Percentiles rank a stretch among this genome's conserved stretches.
phyloP scores from a whole-genome alignment of 2,113 vertebrate species.

The Odocoileus hemionus region DNA sequence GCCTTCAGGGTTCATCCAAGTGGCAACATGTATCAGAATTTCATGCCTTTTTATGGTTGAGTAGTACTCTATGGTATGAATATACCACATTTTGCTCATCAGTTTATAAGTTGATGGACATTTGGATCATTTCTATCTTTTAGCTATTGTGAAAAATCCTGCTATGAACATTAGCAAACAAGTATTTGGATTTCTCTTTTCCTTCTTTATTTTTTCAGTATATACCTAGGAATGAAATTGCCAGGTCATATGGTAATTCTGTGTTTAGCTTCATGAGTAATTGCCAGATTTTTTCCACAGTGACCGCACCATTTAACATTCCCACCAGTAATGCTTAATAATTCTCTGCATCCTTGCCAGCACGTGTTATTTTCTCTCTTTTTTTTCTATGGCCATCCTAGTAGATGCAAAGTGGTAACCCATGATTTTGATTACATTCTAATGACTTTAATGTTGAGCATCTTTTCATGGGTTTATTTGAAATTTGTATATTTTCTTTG shows the following conservation, averaged over 20 bases:
- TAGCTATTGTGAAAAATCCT: background rate
- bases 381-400: background rate
- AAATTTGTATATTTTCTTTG: background rate
- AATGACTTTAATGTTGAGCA: background rate
- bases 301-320: background rate
- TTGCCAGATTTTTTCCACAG: background rate
- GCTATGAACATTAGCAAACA: background rate
- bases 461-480: background rate
- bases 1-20: background rate
- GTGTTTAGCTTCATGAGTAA: background rate
- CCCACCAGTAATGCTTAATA: background rate
- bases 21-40: background rate
- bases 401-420: background rate
- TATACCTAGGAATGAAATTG: background rate
- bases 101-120: background rate
- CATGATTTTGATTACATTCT: background rate
- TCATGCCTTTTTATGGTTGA: background rate
- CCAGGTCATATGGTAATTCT: background rate
- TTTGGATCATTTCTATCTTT: background rate
- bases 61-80: background rate
- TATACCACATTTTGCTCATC: background rate
- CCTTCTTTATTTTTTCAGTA: background rate
- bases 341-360: background rate
- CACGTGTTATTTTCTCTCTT: background rate
- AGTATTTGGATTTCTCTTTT: background rate